These are phyloP conservation scores for Heliothis peltigera DNA, from an alignment of 2,888 invertebrate species.

Conservation along the genomic window DNA sequence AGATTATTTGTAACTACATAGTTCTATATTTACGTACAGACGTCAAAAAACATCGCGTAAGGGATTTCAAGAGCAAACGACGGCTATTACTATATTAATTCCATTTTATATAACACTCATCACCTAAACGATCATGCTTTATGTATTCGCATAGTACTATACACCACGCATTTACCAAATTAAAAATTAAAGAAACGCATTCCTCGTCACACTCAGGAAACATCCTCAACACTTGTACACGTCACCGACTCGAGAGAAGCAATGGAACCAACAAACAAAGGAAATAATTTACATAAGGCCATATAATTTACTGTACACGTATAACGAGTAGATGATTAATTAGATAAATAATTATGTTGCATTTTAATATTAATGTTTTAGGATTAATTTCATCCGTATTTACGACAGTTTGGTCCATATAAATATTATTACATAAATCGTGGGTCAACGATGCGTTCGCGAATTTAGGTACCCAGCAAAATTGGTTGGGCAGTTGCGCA, in stretches of 20 bases:
- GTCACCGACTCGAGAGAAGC: constrained; percentile 82
- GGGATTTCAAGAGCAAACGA: constrained; percentile 72
- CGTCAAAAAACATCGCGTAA: constrained; percentile 59
- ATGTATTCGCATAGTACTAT: constrained; percentile 76
- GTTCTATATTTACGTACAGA: constrained; percentile 42
- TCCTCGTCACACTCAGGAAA: constrained; percentile 66
- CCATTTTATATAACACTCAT: constrained; percentile 83
- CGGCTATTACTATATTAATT: constrained; percentile 79
- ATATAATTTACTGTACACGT: constrained; percentile 89
- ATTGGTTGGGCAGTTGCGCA: constrained; percentile 6
- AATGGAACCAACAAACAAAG: constrained; percentile 79
- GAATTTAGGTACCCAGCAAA: constrained; percentile 79
- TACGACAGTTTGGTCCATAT: constrained; percentile 90
- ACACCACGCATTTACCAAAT: constrained; percentile 79
- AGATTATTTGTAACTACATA: constrained; percentile 31
- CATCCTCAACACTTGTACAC: constrained; percentile 75
- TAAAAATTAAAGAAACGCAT: constrained; percentile 63
- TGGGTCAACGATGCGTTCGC: constrained; percentile 75
- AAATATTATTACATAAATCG: constrained; percentile 87
- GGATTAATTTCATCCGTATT: constrained; percentile 87
- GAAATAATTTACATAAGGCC: constrained; percentile 89
- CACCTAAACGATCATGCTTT: constrained; percentile 81
- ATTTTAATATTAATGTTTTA: constrained; percentile 86
- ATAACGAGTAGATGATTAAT: constrained; percentile 88
- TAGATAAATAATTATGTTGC: constrained; percentile 85